A percentile compares a stretch with the other conserved stretches of the same genome.
phyloP scores from a whole-genome alignment of 2,113 vertebrate genomes.

The Takifugu bimaculatus region DNA sequence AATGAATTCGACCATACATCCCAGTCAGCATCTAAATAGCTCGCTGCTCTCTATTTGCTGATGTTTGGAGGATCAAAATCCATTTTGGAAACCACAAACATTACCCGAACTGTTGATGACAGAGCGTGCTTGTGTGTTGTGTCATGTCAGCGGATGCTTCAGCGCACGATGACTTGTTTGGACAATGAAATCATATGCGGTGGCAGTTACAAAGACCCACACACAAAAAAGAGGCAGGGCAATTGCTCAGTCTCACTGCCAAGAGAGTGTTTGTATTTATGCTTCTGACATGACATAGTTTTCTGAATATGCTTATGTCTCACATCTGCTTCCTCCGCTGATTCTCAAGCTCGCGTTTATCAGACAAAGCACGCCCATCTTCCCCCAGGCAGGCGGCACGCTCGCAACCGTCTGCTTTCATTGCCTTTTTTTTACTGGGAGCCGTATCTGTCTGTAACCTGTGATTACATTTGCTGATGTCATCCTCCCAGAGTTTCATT shows the following conservation, averaged over 20 bases:
- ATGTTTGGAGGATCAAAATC: background rate
- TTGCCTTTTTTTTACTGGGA: conserved; percentile 15
- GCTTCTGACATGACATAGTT: conserved; percentile 48
- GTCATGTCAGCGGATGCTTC: background rate
- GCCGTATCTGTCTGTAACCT: conserved; percentile 26
- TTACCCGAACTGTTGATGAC: background rate
- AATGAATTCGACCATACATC: conserved; percentile 26
- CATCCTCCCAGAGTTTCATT: conserved; percentile 27
- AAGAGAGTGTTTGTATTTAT: conserved; percentile 32
- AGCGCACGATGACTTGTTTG: conserved; percentile 11
- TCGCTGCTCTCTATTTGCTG: background rate
- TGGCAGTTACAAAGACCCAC: conserved; percentile 2
- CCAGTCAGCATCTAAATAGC: conserved; percentile 5
- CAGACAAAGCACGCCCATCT: conserved; percentile 10
- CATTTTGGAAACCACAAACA: background rate
- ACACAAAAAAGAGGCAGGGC: conserved; percentile 2
- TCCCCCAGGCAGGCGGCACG: background rate
- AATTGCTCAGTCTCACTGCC: conserved; percentile 23
- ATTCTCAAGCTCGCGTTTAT: conserved; percentile 23
- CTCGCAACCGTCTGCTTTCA: conserved; percentile 17
- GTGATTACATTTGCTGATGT: conserved; percentile 31
- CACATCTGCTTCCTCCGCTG: conserved; percentile 55
- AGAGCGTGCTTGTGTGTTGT: background rate
- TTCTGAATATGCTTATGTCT: conserved; percentile 38
- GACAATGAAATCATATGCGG: conserved; percentile 6